These are phyloP conservation scores for Chondrilla cf. caribensis DNA, from an alignment of 37 sponge, comb jelly and placozoan genomes.

Conservation along the genomic window DNA sequence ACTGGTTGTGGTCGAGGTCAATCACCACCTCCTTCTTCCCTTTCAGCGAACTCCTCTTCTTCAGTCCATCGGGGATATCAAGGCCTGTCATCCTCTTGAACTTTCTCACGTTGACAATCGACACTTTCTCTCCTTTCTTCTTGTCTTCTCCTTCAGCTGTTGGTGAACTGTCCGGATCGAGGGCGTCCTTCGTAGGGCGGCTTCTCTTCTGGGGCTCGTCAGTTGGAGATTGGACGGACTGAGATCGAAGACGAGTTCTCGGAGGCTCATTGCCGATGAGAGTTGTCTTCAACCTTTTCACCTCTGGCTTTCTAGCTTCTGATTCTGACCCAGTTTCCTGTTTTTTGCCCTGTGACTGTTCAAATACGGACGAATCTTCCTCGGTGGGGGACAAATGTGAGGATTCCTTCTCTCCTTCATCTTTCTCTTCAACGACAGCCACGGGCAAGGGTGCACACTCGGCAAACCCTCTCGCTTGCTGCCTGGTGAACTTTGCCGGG, in stretches of 20 bases:
- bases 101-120: neutral
- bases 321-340: neutral
- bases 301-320: neutral
- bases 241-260: neutral
- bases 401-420: neutral
- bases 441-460: neutral
- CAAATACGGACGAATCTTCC: neutral
- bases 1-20: conserved; percentile 70
- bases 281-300: neutral
- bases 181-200: no score
- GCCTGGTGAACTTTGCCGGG: conserved; percentile 2
- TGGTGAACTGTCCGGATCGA: no score
- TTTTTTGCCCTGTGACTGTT: neutral
- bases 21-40: conserved; percentile 72
- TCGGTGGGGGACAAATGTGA: neutral
- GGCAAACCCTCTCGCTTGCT: neutral
- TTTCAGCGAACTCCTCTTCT: neutral
- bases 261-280: neutral
- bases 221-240: neutral
- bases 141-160: no score
- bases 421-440: neutral
- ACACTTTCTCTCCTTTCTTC: neutral
- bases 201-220: neutral
- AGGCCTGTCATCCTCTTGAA: conserved; percentile 8
- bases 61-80: neutral